phyloP scores from a whole-genome alignment of 1,140 invertebrate species.

The Bombus consobrinus region DNA sequence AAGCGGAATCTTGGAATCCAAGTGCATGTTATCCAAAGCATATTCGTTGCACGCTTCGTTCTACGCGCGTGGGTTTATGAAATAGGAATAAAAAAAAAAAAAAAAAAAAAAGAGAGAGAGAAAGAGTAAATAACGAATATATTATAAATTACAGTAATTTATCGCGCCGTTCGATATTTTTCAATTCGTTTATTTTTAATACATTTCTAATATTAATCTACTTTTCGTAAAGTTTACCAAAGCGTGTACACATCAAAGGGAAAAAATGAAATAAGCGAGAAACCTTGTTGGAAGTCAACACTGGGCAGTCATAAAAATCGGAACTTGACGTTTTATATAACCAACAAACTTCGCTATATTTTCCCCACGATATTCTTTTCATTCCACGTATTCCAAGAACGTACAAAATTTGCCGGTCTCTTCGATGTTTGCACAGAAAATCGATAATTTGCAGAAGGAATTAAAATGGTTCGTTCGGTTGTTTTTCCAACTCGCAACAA shows the following conservation, averaged over 20 bases:
- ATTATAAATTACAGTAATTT: not conserved
- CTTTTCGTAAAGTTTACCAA: not conserved
- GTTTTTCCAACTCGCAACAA: not conserved
- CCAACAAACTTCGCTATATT: not conserved
- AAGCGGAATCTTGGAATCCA: conserved; percentile 25
- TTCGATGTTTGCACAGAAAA: not conserved
- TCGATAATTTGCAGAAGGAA: not conserved
- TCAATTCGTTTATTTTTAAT: not conserved
- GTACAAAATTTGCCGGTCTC: not conserved
- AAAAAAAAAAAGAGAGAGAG: not conserved
- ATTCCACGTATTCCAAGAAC: not conserved
- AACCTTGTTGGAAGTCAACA: not conserved
- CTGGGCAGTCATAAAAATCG: not conserved
- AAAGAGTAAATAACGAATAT: not conserved
- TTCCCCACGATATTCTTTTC: not conserved
- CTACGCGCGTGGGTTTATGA: no score
- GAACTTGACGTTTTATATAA: not conserved
- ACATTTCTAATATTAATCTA: not conserved
- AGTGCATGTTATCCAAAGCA: not conserved
- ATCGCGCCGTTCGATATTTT: no score
- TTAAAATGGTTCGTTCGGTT: not conserved
- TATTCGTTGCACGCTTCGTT: not conserved
- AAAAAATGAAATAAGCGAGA: not conserved
- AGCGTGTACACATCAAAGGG: not conserved
- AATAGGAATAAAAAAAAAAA: not conserved